Conservation (phyloP, 1,140 invertebrate genomes). For the Cotesia glomerata region DNA sequence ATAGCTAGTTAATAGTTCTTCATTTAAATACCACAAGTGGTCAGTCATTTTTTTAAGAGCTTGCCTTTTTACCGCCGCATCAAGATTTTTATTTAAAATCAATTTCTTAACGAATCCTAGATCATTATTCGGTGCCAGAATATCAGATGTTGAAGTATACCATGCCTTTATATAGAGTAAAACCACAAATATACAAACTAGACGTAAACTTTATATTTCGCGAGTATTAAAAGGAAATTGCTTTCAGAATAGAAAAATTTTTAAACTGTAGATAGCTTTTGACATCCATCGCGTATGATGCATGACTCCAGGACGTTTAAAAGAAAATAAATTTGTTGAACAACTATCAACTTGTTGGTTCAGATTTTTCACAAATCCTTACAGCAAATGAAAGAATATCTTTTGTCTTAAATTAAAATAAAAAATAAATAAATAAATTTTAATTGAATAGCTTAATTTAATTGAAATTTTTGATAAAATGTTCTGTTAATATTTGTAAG, state of each 20-base stretch:
- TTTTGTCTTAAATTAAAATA: too few relatives aligned
- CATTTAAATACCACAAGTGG: too few relatives aligned
- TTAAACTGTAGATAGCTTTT: slow-evolving; percentile 34
- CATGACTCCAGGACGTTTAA: slow-evolving; percentile 13
- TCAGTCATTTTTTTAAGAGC: slow-evolving; percentile 10
- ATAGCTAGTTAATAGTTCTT: not conserved
- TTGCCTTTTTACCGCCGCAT: slow-evolving; percentile 7
- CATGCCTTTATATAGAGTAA: slow-evolving; percentile 34
- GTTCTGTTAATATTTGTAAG: too few relatives aligned
- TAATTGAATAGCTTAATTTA: too few relatives aligned
- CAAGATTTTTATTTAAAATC: slow-evolving; percentile 14
- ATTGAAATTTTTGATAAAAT: too few relatives aligned
- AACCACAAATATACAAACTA: slow-evolving; percentile 33
- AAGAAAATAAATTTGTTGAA: not conserved
- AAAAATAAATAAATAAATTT: too few relatives aligned
- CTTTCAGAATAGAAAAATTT: slow-evolving; percentile 38
- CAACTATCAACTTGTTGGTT: not conserved
- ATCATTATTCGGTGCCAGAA: slow-evolving; percentile 31
- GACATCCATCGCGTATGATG: slow-evolving; percentile 34
- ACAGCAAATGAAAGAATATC: too few relatives aligned
- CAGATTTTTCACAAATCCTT: too few relatives aligned
- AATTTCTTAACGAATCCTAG: slow-evolving; percentile 28
- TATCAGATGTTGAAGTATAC: slow-evolving; percentile 26
- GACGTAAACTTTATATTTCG: slow-evolving; percentile 31
- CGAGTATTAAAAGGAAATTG: slow-evolving; percentile 33